Base-by-base conservation (phyloP, 2,113 vertebrate genomes). In the Nibea coibor region DNA sequence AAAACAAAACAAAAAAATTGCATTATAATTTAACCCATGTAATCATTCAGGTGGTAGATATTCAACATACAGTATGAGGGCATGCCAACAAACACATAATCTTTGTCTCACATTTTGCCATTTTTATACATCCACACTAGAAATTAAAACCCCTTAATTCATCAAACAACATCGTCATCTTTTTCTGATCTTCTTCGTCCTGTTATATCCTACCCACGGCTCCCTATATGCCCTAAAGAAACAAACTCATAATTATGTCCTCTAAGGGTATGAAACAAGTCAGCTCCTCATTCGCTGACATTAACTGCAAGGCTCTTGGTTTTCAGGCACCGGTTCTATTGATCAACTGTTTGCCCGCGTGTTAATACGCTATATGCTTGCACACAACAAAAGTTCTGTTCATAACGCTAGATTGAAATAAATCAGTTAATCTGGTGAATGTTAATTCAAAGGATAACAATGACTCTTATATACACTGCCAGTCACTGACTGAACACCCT, bases 301-400 rank as follows among this genome's bases (percentile, higher is more conserved):
- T 82, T 76, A 39, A 82, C 66, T 62, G 75, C 85, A 91, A 90
- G 87, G 87, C 88, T 88, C 53, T 75, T 85, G 81, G 88, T 87
- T 90, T 7, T 91, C 84, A 91, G 89, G 91, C 89, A 92, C 85
- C 70, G 57, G 68, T 78, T 82, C 83, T 75, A 82, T 59, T 61
- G 26, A 83, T 87, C 45, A 84, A 65, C 57, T 70, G 59, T 75
- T 80, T 66, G 48, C 78, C 75, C 28, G 78, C 70, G 42, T 20
- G 53, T 87, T 63, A 70, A 76, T 56, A 42, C 22, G 48, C 22
- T 61, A 73, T 61, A 73, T 42, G 50, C 73, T 86, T 83, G 24
- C 56, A 82, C 76, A 80, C 73, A 54, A 80, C 62, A 68, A 56
- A 39, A 80, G 39, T 39, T 65, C 50, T 64, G 45, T 56, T 83